These are phyloP conservation scores for Cacoxenus indagator DNA, from an alignment of 2,888 invertebrate genomes.

Conservation along the genomic window DNA sequence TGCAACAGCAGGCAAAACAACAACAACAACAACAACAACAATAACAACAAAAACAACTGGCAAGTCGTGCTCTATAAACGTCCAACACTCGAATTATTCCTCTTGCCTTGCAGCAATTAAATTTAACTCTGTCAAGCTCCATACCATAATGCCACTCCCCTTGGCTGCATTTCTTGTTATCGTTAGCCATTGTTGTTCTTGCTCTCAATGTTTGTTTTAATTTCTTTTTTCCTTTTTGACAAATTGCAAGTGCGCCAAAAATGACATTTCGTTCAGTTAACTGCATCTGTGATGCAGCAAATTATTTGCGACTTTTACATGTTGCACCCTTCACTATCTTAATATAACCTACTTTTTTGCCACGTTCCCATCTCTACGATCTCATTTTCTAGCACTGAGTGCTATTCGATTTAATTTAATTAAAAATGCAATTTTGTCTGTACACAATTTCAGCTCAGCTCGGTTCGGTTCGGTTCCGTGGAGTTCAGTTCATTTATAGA, in stretches of 20 bases:
- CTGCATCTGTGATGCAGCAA: neutral
- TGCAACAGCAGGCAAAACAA: conserved; percentile 12
- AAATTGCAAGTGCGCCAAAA: conserved; percentile 13
- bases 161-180: neutral
- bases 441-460: neutral
- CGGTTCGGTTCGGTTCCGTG: neutral
- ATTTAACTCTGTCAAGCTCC: conserved; percentile 28
- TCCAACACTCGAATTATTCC: conserved; percentile 10
- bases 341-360: neutral
- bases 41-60: conserved; percentile 8
- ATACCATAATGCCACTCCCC: conserved; percentile 4
- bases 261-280: neutral
- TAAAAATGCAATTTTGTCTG: conserved; percentile 12
- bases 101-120: conserved; percentile 29
- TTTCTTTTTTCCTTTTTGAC: conserved; percentile 7
- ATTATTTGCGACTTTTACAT: neutral
- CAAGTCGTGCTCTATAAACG: neutral
- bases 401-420: conserved; percentile 13
- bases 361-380: neutral
- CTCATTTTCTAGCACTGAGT: neutral
- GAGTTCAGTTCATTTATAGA: neutral
- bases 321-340: neutral
- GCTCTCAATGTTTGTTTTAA: no score
- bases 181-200: conserved; percentile 1
- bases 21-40: conserved; percentile 10